These are phyloP conservation scores for Rhopalosiphum padi DNA, from an alignment of 1,140 invertebrate species.

Conservation along the genomic window DNA sequence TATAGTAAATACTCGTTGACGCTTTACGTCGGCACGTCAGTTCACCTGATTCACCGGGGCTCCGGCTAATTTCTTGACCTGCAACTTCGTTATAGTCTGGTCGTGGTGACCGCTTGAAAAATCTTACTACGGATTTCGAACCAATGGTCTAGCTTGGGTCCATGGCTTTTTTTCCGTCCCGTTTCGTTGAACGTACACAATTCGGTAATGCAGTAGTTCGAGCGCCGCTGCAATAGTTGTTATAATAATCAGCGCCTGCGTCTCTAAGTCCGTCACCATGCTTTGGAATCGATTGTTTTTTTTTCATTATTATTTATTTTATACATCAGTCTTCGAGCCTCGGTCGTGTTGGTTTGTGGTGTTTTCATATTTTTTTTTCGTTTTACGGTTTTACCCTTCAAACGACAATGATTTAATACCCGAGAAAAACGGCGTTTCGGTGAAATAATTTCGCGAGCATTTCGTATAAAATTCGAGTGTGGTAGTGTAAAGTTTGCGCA, in stretches of 20 bases:
- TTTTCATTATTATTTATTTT: neutral
- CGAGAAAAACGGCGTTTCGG: neutral
- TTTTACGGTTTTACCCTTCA: neutral
- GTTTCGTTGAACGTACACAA: neutral
- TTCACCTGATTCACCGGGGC: neutral
- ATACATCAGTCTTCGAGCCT: neutral
- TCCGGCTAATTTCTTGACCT: neutral
- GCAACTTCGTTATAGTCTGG: neutral
- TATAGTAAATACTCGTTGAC: neutral
- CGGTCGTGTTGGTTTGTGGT: neutral
- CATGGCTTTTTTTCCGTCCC: neutral
- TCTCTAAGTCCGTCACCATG: neutral
- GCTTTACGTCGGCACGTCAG: neutral
- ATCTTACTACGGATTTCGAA: neutral
- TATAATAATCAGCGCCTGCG: neutral
- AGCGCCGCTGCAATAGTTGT: neutral
- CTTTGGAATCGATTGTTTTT: neutral
- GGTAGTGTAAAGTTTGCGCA: neutral
- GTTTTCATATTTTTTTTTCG: neutral
- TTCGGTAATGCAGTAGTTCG: neutral
- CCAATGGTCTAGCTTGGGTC: fast-evolving
- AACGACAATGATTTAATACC: neutral
- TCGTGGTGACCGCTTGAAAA: neutral
- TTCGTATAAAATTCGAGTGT: neutral
- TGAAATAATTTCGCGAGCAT: neutral